A percentile compares a stretch with the other conserved stretches of the same genome.
phyloP scores from a whole-genome alignment of 2,888 invertebrate species.

The Polydrusus pterygomalis region DNA sequence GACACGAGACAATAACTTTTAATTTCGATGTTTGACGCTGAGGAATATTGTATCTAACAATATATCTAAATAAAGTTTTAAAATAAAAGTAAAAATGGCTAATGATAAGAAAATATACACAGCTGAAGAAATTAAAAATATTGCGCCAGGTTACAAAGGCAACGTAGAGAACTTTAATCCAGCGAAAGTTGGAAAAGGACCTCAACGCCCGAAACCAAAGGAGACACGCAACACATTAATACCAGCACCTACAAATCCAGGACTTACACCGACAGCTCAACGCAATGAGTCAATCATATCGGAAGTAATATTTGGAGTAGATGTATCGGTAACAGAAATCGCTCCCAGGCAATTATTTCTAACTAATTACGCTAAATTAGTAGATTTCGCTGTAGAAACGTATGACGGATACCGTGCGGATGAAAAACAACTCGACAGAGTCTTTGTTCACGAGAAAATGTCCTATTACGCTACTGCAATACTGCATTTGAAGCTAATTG shows the following conservation, averaged over 20 bases:
- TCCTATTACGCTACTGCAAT: too few relatives aligned
- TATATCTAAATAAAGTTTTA: too few relatives aligned
- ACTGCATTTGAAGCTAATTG: too few relatives aligned
- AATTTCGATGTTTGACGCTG: too few relatives aligned
- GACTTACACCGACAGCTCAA: neutral
- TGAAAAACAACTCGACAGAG: too few relatives aligned
- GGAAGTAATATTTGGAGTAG: neutral
- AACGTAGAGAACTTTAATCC: conserved; percentile 54
- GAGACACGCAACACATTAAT: neutral
- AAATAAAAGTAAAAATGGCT: neutral
- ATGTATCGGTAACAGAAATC: neutral
- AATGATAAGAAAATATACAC: conserved; percentile 35
- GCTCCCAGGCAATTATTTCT: too few relatives aligned
- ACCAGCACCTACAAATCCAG: neutral
- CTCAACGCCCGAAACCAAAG: neutral
- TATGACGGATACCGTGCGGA: too few relatives aligned
- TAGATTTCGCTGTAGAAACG: too few relatives aligned
- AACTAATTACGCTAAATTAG: too few relatives aligned
- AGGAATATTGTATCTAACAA: too few relatives aligned
- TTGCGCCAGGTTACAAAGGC: conserved; percentile 55
- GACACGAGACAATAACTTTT: too few relatives aligned
- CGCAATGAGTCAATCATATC: neutral
- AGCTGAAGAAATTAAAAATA: conserved; percentile 44
- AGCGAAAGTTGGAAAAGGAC: neutral
- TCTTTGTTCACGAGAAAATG: too few relatives aligned